Evolutionary conservation across 2,888 invertebrate species (phyloP).

Genomic region (Eupithecia subfuscata): DNA sequence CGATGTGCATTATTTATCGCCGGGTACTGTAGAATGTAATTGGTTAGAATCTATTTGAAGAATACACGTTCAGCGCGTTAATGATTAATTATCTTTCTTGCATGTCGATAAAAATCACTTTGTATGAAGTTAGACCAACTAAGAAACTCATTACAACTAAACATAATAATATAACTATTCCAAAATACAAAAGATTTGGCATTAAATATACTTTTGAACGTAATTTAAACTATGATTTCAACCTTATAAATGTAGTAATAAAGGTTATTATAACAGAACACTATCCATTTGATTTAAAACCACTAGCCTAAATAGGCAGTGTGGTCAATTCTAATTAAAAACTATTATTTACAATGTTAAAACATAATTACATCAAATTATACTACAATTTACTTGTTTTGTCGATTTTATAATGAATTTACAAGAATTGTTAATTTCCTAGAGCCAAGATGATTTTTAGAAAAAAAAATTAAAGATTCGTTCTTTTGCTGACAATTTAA

Average conservation of each 20-base stretch:
- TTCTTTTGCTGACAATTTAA: not conserved
- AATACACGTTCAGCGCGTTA: no score
- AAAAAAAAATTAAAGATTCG: not conserved
- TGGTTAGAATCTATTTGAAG: no score
- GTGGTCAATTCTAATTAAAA: not conserved
- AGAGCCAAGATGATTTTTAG: not conserved
- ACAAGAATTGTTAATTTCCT: not conserved
- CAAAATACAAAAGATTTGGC: conserved; percentile 33
- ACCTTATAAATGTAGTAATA: conserved; percentile 20
- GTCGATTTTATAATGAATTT: not conserved
- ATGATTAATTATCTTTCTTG: not conserved
- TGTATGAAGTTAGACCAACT: not conserved
- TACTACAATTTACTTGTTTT: not conserved
- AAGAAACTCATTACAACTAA: conserved; percentile 1
- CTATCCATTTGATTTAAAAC: conserved; percentile 11
- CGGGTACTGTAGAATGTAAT: no score
- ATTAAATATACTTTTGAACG: conserved; percentile 29
- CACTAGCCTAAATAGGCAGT: conserved; percentile 8
- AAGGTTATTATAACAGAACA: conserved; percentile 1
- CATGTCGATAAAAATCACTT: not conserved
- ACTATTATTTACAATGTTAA: not conserved
- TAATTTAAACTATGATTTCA: conserved; percentile 25
- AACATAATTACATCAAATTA: not conserved
- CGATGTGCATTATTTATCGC: no score
- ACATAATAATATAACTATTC: conserved; percentile 6